A percentile compares a stretch with the other conserved stretches of the same genome.
Conservation (phyloP, 2,888 invertebrate species). For the Pandemis heparana region DNA sequence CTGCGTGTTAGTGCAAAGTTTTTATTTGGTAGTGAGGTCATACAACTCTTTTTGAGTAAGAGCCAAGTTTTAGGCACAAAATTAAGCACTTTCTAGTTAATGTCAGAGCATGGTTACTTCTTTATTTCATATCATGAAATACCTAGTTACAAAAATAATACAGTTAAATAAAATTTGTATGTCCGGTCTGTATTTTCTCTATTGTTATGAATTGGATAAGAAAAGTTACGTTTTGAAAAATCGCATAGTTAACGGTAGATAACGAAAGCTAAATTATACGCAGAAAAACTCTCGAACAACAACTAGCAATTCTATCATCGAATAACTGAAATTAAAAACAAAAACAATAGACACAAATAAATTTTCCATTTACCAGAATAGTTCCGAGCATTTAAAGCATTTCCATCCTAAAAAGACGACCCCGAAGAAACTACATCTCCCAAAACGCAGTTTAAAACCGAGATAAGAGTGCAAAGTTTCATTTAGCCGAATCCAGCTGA, state of each 20-base stretch:
- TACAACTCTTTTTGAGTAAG: not conserved
- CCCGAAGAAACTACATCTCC: slow-evolving; percentile 54
- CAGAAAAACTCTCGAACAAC: no score
- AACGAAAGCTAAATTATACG: no score
- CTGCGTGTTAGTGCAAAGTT: slow-evolving; percentile 16
- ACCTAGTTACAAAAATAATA: no score
- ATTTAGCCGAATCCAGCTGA: slow-evolving; percentile 69
- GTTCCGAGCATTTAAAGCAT: slow-evolving; percentile 1
- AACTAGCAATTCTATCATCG: not conserved
- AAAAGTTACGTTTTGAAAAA: no score
- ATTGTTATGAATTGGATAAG: no score
- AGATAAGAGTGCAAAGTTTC: slow-evolving; percentile 72
- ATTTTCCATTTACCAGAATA: slow-evolving; percentile 7
- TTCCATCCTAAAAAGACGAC: slow-evolving; percentile 2
- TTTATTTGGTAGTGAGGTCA: slow-evolving; percentile 1
- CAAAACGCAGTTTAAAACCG: slow-evolving; percentile 70
- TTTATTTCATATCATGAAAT: no score
- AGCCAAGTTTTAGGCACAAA: not conserved
- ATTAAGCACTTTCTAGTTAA: not conserved
- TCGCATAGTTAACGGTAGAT: no score
- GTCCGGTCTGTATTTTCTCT: no score
- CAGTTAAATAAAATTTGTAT: no score
- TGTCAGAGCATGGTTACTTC: no score
- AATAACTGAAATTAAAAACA: not conserved
- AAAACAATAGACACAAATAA: not conserved